Base-by-base conservation (phyloP, 2,797 vertebrate species). In the Enteromius trimaculatus region DNA sequence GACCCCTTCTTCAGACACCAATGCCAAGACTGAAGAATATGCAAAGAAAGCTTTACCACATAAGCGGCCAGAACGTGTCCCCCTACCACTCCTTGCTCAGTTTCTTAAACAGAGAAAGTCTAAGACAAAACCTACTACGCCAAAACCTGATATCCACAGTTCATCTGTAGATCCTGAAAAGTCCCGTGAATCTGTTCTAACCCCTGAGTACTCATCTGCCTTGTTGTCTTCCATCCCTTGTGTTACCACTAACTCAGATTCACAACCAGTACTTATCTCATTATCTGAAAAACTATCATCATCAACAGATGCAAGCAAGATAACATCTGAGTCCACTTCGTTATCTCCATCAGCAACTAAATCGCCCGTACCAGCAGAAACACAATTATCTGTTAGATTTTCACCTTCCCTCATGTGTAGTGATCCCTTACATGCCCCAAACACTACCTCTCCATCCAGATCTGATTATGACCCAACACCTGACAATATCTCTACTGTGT, bases 81-180 rank as follows among this genome's bases (percentile, higher is more conserved):
- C 94, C 70, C 87, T 95, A 49, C 94, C 95, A 0, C 94, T 94
- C 1, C 93, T 96, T 0, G 95, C 95, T 31, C 91, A 90, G 1
- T 96, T 95, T 87, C 80, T 95, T 69, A 94, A 94, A 84, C 93
- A 92, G 74, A 92, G 93, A 88, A 93, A 91, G 17, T 79, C 88
- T 2, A 94, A 93, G 86, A 88, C 90, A 23, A 94, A 90, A 85
- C 88, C 90, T 70, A 26, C 42, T 6, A 89, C 86, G 62, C 68
- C 9, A 0, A 89, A 86, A n/a, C 81, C 89, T 86, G 72, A 74
- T 62, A 26, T 60, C 42, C 65, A 49, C 42, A 68, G 65, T 55
- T 55, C 31, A 62, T 19, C 39, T 42, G 34, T 64, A 39, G 65
- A 84, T 14, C 51, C 47, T 77, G 64, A 86, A 29, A 68, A 70